These are phyloP conservation scores for Hyalella azteca DNA, from an alignment of 2,888 invertebrate genomes.

Conservation along the genomic window DNA sequence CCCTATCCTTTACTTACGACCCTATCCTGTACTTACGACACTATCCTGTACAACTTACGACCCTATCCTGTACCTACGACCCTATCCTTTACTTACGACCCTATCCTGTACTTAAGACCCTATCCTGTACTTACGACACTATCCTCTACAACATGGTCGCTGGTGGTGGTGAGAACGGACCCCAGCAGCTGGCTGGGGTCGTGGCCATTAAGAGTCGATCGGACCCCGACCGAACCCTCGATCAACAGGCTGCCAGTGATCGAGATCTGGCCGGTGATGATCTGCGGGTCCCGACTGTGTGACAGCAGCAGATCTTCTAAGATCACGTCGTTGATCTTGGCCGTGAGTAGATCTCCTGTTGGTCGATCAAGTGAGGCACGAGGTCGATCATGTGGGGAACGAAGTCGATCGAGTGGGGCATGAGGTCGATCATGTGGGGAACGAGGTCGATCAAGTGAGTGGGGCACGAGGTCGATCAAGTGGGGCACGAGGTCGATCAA, in stretches of 20 bases:
- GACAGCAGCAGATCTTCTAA: slow-evolving; percentile 1
- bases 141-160: not conserved
- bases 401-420: too few species aligned
- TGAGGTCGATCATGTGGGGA: too few species aligned
- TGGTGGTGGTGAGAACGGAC: not conserved
- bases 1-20: too few species aligned
- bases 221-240: not conserved
- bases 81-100: too few species aligned
- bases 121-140: not conserved
- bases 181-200: not conserved
- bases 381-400: too few species aligned
- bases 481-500: too few species aligned
- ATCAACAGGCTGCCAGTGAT: not conserved
- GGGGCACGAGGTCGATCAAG: too few species aligned
- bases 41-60: too few species aligned
- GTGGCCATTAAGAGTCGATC: not conserved
- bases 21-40: too few species aligned
- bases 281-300: not conserved
- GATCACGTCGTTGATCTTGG: not conserved
- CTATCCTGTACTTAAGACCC: too few species aligned
- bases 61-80: too few species aligned
- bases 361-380: not conserved
- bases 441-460: too few species aligned
- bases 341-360: not conserved
- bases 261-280: not conserved